These are phyloP conservation scores for Macropis europaea DNA, from an alignment of 2,888 invertebrate species.

Conservation along the genomic window DNA sequence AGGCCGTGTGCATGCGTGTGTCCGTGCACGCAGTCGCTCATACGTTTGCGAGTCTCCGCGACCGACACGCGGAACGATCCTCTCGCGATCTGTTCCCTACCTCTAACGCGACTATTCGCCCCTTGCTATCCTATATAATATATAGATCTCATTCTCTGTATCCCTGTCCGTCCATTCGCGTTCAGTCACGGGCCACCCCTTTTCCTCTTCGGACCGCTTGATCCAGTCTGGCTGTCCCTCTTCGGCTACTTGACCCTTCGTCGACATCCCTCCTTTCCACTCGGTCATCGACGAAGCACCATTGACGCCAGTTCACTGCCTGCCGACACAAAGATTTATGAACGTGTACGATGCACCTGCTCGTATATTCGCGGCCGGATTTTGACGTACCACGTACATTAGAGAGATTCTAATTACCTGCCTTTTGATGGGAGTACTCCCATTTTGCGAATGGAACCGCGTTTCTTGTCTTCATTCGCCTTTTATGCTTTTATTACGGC, in stretches of 20 bases:
- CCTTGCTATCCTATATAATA: slow-evolving; percentile 24
- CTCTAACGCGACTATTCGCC: neutral
- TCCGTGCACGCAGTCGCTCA: slow-evolving; percentile 40
- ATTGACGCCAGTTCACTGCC: slow-evolving; percentile 77
- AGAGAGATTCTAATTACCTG: slow-evolving; percentile 71
- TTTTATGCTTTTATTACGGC: too few relatives aligned
- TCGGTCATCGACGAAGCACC: slow-evolving; percentile 72
- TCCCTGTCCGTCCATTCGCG: slow-evolving; percentile 10
- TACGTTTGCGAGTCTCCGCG: slow-evolving; percentile 10
- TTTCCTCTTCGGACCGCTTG: slow-evolving; percentile 12
- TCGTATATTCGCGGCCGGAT: slow-evolving; percentile 66
- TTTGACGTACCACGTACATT: slow-evolving; percentile 71
- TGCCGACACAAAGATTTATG: slow-evolving; percentile 75
- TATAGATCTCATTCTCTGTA: slow-evolving; percentile 29
- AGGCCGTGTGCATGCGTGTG: neutral
- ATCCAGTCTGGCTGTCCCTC: slow-evolving; percentile 7
- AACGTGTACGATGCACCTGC: slow-evolving; percentile 65
- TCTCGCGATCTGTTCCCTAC: slow-evolving; percentile 16
- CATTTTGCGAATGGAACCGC: neutral
- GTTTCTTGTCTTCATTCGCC: neutral
- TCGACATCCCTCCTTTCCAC: slow-evolving; percentile 37
- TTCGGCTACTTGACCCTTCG: slow-evolving; percentile 16
- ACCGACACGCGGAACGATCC: slow-evolving; percentile 18
- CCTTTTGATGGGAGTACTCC: neutral
- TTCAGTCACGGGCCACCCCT: slow-evolving; percentile 6